Conservation (phyloP, 1,140 invertebrate genomes). For the Calliopsis andreniformis region DNA sequence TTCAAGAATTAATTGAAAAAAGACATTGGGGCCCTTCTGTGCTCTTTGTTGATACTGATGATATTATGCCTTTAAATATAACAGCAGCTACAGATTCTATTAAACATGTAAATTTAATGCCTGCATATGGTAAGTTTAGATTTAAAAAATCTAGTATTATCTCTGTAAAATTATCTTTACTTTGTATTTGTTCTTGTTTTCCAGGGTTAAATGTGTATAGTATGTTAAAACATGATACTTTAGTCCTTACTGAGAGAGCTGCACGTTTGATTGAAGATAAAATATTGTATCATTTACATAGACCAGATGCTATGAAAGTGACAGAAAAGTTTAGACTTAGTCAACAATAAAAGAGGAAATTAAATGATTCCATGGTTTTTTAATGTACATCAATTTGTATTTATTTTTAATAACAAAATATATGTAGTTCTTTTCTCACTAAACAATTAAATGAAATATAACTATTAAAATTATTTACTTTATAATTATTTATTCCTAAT, state of each 20-base stretch:
- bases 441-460: neutral
- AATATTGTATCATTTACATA: conserved; percentile 90
- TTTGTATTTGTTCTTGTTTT: conserved; percentile 38
- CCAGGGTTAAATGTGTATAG: conserved; percentile 89
- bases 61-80: conserved; percentile 94
- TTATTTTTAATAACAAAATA: conserved; percentile 9
- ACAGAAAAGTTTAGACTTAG: conserved; percentile 54
- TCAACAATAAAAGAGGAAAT: conserved; percentile 48
- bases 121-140: conserved; percentile 88
- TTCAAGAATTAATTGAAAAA: conserved; percentile 90
- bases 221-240: conserved; percentile 97
- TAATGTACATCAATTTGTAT: conserved; percentile 2
- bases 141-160: neutral
- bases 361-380: conserved; percentile 10
- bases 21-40: conserved; percentile 98
- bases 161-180: conserved; percentile 1
- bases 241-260: conserved; percentile 93
- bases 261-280: conserved; percentile 93
- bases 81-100: conserved; percentile 89
- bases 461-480: neutral
- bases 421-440: neutral
- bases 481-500: neutral
- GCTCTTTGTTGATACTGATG: conserved; percentile 93
- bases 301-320: conserved; percentile 80
- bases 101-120: conserved; percentile 96